Conservation (phyloP, 2,888 invertebrate species). For the Lysandra bellargus region DNA sequence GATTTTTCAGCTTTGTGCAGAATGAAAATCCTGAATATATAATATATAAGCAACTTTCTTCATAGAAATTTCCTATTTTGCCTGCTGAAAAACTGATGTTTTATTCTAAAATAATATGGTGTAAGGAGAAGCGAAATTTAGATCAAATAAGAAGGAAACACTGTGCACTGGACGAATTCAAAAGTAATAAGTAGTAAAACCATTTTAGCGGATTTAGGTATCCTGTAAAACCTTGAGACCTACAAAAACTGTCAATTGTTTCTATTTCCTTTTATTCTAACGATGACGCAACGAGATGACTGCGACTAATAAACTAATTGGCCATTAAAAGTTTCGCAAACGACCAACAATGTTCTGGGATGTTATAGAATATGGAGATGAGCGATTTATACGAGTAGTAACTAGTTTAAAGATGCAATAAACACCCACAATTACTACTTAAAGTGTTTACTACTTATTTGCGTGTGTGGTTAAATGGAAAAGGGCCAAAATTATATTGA, state of each 20-base stretch:
- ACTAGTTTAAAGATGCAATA: not conserved
- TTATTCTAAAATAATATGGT: too few species aligned
- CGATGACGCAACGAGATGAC: not conserved
- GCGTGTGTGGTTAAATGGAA: too few species aligned
- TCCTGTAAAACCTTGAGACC: not conserved
- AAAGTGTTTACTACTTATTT: not conserved
- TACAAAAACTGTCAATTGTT: not conserved
- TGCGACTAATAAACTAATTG: not conserved
- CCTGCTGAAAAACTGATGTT: too few species aligned
- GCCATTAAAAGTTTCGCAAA: not conserved
- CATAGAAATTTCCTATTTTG: too few species aligned
- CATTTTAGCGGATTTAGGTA: not conserved
- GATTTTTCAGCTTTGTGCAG: too few species aligned
- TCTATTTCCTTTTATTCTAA: not conserved
- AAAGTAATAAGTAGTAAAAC: too few species aligned
- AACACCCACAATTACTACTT: not conserved
- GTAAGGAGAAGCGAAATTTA: too few species aligned
- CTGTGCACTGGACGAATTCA: too few species aligned
- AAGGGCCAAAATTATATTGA: too few species aligned
- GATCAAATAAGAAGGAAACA: too few species aligned
- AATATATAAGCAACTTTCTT: too few species aligned
- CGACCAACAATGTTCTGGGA: not conserved
- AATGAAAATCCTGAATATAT: too few species aligned
- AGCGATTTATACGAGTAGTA: conserved; percentile 8
- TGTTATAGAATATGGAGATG: not conserved